Evolutionary conservation across 2,797 vertebrate species (phyloP).

Genomic region (Ambastaia sidthimunki): DNA sequence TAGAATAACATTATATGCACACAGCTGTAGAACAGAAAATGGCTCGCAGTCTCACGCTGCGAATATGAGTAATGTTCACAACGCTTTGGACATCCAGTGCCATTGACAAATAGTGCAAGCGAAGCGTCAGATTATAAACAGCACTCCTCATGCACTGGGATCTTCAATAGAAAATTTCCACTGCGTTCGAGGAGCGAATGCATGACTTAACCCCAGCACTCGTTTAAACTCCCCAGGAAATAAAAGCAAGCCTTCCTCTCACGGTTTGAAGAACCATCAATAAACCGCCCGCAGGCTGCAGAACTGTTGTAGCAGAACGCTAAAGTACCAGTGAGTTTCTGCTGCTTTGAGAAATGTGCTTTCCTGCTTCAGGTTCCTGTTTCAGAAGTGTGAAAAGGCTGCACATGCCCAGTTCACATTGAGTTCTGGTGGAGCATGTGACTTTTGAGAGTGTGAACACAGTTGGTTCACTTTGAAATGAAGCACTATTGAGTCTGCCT

Average conservation of each 20-base stretch:
- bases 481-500: no score
- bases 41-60: slow-evolving; percentile 35
- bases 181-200: slow-evolving; percentile 15
- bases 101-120: slow-evolving; percentile 49
- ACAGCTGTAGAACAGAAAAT: background rate
- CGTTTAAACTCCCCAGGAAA: slow-evolving; percentile 38
- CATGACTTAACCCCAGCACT: slow-evolving; percentile 30
- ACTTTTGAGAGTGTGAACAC: no score
- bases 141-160: slow-evolving; percentile 33
- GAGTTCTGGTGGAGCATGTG: background rate
- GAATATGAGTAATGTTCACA: slow-evolving; percentile 54
- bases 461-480: no score
- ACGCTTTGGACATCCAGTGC: slow-evolving; percentile 37
- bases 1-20: no score
- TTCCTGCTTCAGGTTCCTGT: background rate
- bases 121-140: slow-evolving; percentile 50
- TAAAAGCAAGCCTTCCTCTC: slow-evolving; percentile 21
- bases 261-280: slow-evolving; percentile 45
- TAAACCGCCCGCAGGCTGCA: slow-evolving; percentile 31
- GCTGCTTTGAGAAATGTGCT: slow-evolving; percentile 17
- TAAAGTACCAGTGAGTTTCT: slow-evolving; percentile 27
- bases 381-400: background rate
- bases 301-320: slow-evolving; percentile 28
- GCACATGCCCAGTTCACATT: background rate
- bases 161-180: slow-evolving; percentile 39